These are phyloP conservation scores for Fragum fragum DNA, from an alignment of 2,888 invertebrate species.

Conservation along the genomic window DNA sequence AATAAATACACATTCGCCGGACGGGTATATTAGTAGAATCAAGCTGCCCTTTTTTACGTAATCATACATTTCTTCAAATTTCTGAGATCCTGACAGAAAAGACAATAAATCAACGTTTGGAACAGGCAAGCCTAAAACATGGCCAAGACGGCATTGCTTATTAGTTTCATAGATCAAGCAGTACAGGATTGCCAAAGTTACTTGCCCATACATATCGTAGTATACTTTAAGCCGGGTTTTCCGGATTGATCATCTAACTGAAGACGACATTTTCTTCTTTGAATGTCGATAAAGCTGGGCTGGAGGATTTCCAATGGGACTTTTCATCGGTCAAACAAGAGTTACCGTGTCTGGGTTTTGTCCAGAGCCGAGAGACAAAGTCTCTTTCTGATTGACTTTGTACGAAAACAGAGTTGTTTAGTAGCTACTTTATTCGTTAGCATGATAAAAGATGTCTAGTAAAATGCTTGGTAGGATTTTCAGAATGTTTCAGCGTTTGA, in stretches of 20 bases:
- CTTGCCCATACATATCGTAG: conserved; percentile 23
- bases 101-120: too few relatives aligned
- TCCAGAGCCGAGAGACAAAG: conserved; percentile 14
- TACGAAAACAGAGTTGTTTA: conserved; percentile 31
- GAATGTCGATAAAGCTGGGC: conserved; percentile 40
- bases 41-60: conserved; percentile 37
- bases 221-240: background rate
- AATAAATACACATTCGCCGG: background rate
- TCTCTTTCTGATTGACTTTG: conserved; percentile 28
- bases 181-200: conserved; percentile 51
- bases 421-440: background rate
- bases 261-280: conserved; percentile 17
- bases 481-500: too few relatives aligned
- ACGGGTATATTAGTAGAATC: conserved; percentile 14
- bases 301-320: conserved; percentile 37
- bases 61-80: conserved; percentile 15
- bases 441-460: background rate
- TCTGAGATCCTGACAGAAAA: too few relatives aligned
- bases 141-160: conserved; percentile 20
- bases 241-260: background rate
- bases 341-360: conserved; percentile 33
- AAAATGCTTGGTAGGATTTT: background rate
- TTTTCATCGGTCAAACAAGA: conserved; percentile 36
- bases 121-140: too few relatives aligned
- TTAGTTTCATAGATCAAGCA: conserved; percentile 52